Evolutionary conservation across 2,797 vertebrate genomes (phyloP).

Genomic region (Clarias pachynema): DNA sequence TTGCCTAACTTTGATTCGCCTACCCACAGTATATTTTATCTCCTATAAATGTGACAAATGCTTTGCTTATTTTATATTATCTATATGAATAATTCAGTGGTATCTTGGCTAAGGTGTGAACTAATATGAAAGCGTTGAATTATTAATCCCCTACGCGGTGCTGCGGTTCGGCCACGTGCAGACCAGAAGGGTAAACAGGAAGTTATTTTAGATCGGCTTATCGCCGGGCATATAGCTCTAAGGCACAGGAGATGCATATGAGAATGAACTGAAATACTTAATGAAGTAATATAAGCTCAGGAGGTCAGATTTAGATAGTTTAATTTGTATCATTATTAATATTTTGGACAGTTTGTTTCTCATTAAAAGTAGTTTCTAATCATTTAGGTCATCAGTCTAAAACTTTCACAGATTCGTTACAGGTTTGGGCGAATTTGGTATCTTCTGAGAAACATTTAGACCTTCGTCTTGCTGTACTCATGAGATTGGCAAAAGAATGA

Average conservation of each 20-base stretch:
- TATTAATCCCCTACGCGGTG: conserved; percentile 82
- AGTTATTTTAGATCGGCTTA: conserved; percentile 15
- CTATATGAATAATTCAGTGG: conserved; percentile 90
- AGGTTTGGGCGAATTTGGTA: not conserved
- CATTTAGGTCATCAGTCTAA: not conserved
- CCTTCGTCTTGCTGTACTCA: too few relatives aligned
- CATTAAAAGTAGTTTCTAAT: not conserved
- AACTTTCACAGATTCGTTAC: not conserved
- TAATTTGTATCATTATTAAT: not conserved
- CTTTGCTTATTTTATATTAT: conserved; percentile 80
- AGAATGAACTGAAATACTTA: not conserved
- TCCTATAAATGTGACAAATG: conserved; percentile 70
- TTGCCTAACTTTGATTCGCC: conserved; percentile 25
- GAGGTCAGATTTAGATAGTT: not conserved
- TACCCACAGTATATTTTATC: conserved; percentile 52
- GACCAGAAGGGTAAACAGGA: conserved; percentile 48
- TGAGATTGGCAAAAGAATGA: not conserved
- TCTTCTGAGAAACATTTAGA: not conserved
- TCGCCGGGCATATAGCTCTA: conserved; percentile 2
- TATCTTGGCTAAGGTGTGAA: conserved; percentile 88
- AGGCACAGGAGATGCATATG: conserved; percentile 7
- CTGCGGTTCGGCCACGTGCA: conserved; percentile 57
- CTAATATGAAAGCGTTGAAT: conserved; percentile 92
- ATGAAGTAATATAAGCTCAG: conserved; percentile 19
- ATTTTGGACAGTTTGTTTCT: not conserved